Conservation (phyloP, 2,888 invertebrate species). For the Tipula vernalis region DNA sequence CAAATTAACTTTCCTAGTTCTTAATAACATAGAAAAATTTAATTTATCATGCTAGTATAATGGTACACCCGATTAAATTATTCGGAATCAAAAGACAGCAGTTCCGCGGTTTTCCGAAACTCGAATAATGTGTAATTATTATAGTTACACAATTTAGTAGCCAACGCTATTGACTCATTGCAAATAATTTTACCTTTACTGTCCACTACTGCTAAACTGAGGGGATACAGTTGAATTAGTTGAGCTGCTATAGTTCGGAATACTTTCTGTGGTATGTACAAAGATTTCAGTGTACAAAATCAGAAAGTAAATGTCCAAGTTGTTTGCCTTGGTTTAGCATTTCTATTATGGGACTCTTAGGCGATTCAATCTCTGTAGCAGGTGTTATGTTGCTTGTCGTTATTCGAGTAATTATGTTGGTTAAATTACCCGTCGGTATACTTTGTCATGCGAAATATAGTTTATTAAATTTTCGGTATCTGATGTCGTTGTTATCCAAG, state of each 20-base stretch:
- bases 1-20: no score
- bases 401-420: not conserved
- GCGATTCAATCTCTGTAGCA: not conserved
- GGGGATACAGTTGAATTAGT: not conserved
- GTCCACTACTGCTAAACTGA: not conserved
- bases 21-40: no score
- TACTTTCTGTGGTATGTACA: conserved; percentile 20
- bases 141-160: not conserved
- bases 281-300: not conserved
- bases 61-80: no score
- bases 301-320: not conserved
- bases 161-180: not conserved
- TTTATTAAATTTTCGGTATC: no score
- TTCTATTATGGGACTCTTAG: not conserved
- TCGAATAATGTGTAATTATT: no score
- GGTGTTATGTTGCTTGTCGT: not conserved
- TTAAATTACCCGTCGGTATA: not conserved
- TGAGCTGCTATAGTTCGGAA: conserved; percentile 15
- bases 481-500: not conserved
- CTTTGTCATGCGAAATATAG: not conserved
- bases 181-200: not conserved
- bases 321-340: not conserved
- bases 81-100: no score
- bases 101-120: no score
- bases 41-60: no score